Conservation (phyloP, 2,888 invertebrate genomes). For the Mythimna albipuncta region DNA sequence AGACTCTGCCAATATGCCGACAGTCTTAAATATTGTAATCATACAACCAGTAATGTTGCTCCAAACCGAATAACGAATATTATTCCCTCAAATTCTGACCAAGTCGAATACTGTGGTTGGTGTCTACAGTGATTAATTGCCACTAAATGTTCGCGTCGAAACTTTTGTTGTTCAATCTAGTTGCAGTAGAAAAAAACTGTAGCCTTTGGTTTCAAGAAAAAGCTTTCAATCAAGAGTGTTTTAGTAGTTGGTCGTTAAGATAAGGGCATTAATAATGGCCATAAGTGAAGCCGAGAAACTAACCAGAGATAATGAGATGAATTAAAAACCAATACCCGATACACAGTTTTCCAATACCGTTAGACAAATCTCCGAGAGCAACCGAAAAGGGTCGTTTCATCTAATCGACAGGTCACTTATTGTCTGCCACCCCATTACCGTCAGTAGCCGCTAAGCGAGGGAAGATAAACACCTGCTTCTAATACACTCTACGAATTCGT, state of each 20-base stretch:
- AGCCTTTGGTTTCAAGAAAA: conserved; percentile 34
- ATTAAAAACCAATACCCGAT: conserved; percentile 52
- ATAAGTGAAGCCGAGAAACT: conserved; percentile 13
- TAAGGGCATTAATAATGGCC: conserved; percentile 6
- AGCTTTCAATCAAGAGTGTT: conserved; percentile 28
- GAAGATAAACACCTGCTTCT: conserved; percentile 56
- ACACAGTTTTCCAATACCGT: conserved; percentile 40
- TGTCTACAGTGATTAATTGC: conserved; percentile 58
- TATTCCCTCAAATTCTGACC: conserved; percentile 31
- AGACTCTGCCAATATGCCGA: too few species aligned
- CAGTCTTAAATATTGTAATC: conserved; percentile 42
- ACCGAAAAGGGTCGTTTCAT: conserved; percentile 43
- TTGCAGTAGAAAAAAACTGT: conserved; percentile 27
- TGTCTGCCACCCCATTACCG: conserved; percentile 56
- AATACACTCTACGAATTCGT: conserved; percentile 38
- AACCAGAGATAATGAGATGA: conserved; percentile 29
- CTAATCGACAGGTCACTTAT: conserved; percentile 60
- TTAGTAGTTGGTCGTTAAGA: conserved; percentile 23
- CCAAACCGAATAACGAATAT: conserved; percentile 35
- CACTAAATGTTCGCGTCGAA: conserved; percentile 45
- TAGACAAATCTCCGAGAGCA: conserved; percentile 34
- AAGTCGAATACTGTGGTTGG: conserved; percentile 33
- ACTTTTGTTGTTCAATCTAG: conserved; percentile 51
- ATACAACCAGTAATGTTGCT: conserved; percentile 30
- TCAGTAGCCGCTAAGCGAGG: conserved; percentile 52